Percentiles rank a stretch among this genome's conserved stretches.
These are phyloP conservation scores for Hymenochirus boettgeri DNA, from an alignment of 2,113 vertebrate genomes.

Conservation along the genomic window DNA sequence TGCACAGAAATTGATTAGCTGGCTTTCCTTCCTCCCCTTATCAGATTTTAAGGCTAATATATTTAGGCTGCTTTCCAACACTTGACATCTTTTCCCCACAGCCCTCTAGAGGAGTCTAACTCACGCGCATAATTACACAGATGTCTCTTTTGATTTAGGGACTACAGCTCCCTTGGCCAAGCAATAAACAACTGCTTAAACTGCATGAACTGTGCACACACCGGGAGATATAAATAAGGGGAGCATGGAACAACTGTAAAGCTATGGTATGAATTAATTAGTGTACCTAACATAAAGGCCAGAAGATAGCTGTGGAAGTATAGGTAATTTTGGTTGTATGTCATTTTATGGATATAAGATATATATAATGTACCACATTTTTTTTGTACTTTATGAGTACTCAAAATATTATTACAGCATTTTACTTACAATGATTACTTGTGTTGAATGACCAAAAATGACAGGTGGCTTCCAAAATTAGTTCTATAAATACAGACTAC, in stretches of 20 bases:
- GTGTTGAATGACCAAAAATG: too few species aligned
- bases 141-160: conserved; percentile 55
- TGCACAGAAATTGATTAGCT: conserved; percentile 53
- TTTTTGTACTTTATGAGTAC: too few species aligned
- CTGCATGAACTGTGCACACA: conserved; percentile 41
- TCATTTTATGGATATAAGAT: too few species aligned
- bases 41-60: conserved; percentile 56
- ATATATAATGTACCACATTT: too few species aligned
- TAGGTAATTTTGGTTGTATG: too few species aligned
- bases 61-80: conserved; percentile 53
- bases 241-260: background rate
- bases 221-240: conserved; percentile 57
- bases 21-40: background rate
- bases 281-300: background rate
- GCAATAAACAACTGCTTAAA: conserved; percentile 58
- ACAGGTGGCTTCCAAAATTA: too few species aligned
- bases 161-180: conserved; percentile 56
- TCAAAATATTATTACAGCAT: too few species aligned
- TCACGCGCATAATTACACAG: conserved; percentile 56
- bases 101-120: conserved; percentile 50
- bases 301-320: background rate
- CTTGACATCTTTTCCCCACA: conserved; percentile 55
- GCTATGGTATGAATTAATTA: background rate
- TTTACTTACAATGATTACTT: too few species aligned
- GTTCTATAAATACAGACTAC: too few species aligned